phyloP scores from a whole-genome alignment of 1,140 invertebrate species.

The Geopemphigus sp. region DNA sequence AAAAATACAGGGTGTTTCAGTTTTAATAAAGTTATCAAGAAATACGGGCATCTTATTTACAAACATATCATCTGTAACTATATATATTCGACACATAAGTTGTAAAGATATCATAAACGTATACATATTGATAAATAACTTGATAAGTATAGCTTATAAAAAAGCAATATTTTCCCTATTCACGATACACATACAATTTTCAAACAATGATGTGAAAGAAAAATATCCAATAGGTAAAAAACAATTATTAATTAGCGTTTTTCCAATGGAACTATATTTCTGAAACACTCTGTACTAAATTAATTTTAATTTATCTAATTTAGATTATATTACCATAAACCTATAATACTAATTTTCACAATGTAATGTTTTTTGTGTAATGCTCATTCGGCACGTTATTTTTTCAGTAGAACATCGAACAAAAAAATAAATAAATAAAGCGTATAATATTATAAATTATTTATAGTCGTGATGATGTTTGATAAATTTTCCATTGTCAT shows the following conservation, averaged over 20 bases:
- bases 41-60: background rate
- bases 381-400: slow-evolving; percentile 32
- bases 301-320: background rate
- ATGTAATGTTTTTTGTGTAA: slow-evolving; percentile 4
- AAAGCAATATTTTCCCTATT: background rate
- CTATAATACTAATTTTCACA: background rate
- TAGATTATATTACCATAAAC: background rate
- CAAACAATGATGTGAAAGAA: background rate
- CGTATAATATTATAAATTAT: slow-evolving; percentile 14
- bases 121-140: background rate
- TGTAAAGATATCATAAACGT: background rate
- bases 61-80: background rate
- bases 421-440: slow-evolving; percentile 6
- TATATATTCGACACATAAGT: background rate
- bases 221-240: background rate
- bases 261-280: background rate
- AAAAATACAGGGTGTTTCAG: background rate
- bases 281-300: background rate
- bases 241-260: too few relatives aligned
- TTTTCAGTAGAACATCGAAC: slow-evolving; percentile 41
- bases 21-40: background rate
- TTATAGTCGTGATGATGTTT: slow-evolving; percentile 16
- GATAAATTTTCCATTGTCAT: slow-evolving; percentile 1
- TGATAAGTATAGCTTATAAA: background rate
- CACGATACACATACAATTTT: background rate